These are phyloP conservation scores for Brachylomia viminalis DNA, from an alignment of 2,888 invertebrate genomes.

Conservation along the genomic window DNA sequence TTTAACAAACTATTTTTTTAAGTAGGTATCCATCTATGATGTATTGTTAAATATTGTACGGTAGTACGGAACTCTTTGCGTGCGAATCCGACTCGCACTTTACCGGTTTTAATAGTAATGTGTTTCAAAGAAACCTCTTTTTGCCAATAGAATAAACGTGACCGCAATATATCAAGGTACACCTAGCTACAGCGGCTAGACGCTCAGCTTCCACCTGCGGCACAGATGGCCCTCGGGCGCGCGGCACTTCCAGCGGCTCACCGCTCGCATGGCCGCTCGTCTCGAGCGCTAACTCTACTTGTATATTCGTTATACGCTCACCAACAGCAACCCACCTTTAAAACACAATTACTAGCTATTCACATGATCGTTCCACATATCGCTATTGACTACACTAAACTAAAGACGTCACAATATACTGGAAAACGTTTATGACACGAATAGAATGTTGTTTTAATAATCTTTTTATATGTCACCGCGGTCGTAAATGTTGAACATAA, in stretches of 20 bases:
- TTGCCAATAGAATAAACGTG: background rate
- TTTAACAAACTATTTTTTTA: too few relatives aligned
- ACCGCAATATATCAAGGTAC: slow-evolving; percentile 13
- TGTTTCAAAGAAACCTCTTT: background rate
- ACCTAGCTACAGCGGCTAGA: background rate
- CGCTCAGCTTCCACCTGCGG: slow-evolving; percentile 70
- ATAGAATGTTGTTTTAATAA: slow-evolving; percentile 37
- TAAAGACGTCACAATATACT: slow-evolving; percentile 32
- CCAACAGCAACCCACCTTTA: slow-evolving; percentile 37
- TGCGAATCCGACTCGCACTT: too few relatives aligned
- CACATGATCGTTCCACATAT: slow-evolving; percentile 32
- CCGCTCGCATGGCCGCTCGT: slow-evolving; percentile 20
- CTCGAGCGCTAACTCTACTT: slow-evolving; percentile 3
- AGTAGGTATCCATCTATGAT: too few relatives aligned
- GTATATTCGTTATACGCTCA: slow-evolving; percentile 31
- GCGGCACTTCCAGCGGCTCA: slow-evolving; percentile 1
- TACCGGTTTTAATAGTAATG: too few relatives aligned
- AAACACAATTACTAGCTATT: slow-evolving; percentile 38
- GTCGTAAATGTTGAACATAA: slow-evolving; percentile 38
- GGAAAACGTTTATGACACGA: slow-evolving; percentile 25
- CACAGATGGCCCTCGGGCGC: slow-evolving; percentile 77
- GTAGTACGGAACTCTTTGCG: too few relatives aligned
- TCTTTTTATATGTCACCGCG: slow-evolving; percentile 29
- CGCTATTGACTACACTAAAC: slow-evolving; percentile 9
- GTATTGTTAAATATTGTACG: too few relatives aligned